These are phyloP conservation scores for Hemibagrus wyckioides DNA, from an alignment of 2,113 vertebrate species.

Conservation along the genomic window DNA sequence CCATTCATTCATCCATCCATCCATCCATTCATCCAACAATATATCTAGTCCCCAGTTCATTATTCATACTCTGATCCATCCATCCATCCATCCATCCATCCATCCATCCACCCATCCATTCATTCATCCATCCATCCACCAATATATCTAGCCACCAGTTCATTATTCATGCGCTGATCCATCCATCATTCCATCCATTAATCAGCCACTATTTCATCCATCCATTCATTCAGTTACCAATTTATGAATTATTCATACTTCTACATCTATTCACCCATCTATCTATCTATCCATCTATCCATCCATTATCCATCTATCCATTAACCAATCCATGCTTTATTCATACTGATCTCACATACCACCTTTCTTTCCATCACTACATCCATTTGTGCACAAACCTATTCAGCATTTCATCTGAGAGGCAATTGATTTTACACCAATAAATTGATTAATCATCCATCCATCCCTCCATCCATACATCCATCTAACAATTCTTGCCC, in stretches of 20 bases:
- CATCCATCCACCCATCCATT: background rate
- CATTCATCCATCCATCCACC: background rate
- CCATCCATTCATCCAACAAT: background rate
- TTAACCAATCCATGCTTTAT: background rate
- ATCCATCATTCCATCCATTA: too few relatives aligned
- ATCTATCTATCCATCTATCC: background rate
- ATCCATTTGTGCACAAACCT: background rate
- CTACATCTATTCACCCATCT: background rate
- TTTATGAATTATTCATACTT: background rate
- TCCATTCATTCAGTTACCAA: too few relatives aligned
- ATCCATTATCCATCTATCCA: background rate
- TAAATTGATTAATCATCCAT: background rate
- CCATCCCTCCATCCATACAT: background rate
- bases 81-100: background rate
- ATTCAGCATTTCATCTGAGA: background rate
- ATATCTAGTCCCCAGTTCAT: background rate
- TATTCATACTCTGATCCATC: background rate
- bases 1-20: too few relatives aligned
- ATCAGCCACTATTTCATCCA: too few relatives aligned
- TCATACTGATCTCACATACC: background rate
- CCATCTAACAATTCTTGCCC: background rate
- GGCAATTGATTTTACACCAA: background rate
- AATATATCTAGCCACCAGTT: background rate
- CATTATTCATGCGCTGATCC: too few relatives aligned
- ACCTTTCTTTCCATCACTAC: background rate